Conservation (phyloP, 2,113 vertebrate genomes). For the Cochlearius cochlearius region DNA sequence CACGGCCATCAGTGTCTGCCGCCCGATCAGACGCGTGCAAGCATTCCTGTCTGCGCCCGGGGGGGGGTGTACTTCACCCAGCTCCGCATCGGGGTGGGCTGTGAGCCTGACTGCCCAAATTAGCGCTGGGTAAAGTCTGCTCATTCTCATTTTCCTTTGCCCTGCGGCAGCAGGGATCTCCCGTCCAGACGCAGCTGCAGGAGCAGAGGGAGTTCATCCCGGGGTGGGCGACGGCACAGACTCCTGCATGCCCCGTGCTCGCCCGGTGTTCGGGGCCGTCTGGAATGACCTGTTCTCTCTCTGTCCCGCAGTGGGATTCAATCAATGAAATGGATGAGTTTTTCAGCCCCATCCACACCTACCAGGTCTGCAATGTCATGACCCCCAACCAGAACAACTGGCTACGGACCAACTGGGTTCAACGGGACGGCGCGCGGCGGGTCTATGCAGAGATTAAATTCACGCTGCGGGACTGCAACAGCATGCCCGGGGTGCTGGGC, state of each 20-base stretch:
- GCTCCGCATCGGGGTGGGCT: background rate
- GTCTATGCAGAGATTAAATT: conserved; percentile 96
- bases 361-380: conserved; percentile 98
- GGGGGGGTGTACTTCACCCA: background rate
- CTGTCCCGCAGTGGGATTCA: conserved; percentile 87
- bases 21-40: background rate
- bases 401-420: conserved; percentile 92
- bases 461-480: conserved; percentile 94
- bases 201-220: background rate
- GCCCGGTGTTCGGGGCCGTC: accelerated
- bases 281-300: background rate
- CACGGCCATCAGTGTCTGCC: background rate
- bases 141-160: background rate
- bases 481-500: conserved; percentile 93
- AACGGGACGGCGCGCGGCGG: conserved; percentile 84
- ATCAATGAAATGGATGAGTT: conserved; percentile 98
- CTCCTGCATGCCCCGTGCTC: background rate
- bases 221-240: background rate
- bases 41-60: accelerated
- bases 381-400: conserved; percentile 97
- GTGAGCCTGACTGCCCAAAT: background rate
- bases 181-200: background rate
- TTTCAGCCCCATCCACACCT: conserved; percentile 94
- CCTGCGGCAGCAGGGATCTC: background rate
- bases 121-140: background rate